Evolutionary conservation across 2,113 vertebrate species (phyloP), one percentile per base, ranked within the genome.

Genomic region (Lepisosteus oculatus): DNA sequence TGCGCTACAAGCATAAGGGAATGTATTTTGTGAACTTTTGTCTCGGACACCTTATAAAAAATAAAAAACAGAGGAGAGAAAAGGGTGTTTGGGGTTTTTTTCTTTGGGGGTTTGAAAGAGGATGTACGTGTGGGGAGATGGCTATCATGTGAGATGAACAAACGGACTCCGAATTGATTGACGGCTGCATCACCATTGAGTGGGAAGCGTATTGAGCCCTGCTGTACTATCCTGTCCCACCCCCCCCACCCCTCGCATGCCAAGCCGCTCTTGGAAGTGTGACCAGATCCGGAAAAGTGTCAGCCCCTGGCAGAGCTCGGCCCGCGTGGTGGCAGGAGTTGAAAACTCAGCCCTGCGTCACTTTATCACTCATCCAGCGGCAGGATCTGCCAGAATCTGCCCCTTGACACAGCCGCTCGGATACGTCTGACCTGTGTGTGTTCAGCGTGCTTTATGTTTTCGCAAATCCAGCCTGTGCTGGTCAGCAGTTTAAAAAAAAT

Each of bases 1-100:
- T 95, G 85, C 91, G 85, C 94, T 92, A 93, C 93, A 95, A 94
- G 94, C 91, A 85, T 88, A 89, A 88, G 93, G 90, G 90, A 95
- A 91, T 91, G 92, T 94, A 92, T 90, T 87, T 85, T 87, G 90
- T 90, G 93, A 91, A 90, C 81, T 86, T 86, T 87, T 89, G 88
- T 90, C 92, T 92, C 85, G 85, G 93, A 94, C 94, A 95, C 94
- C 95, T 94, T 93, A 94, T 84, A 81, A 91, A 92, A 89, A 89
- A 90, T 91, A 82, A 80, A 81, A 81, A 85, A 63, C 61, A 55
- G 69, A 55, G 71, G 68, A 65, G 67, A 66, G 65, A 61, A 69
- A 55, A 63, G 29, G 29, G 68, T 71, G 74, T 75, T 62, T 71
- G 65, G 84, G 55, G 29, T 29, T 65, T 42, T 12, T n/a, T 65